Evolutionary conservation across 2,113 vertebrate species (phyloP), one percentile per base, ranked within the genome.

Genomic region (Baryphthengus martii): DNA sequence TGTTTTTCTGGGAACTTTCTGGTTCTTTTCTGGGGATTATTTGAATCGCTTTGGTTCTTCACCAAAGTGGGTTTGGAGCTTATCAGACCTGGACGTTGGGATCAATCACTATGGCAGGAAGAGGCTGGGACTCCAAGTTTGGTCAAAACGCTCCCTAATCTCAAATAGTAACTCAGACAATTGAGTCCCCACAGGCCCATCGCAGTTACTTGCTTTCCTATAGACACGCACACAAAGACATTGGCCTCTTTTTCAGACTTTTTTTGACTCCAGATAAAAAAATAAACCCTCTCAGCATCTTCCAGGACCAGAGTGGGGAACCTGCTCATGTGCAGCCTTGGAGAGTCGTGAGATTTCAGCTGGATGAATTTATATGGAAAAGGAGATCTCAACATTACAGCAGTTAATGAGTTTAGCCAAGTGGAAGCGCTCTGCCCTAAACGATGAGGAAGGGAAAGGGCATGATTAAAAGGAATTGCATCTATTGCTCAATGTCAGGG

Each of bases 391-490:
- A 89, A 90, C 92, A 94, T 94, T 97, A 96, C 93, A 83, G 94
- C 89, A 93, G 96, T 95, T 97, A 97, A 97, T 88, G 63, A 97
- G 85, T 96, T 97, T 95, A 96, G 58, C 90, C 84, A 96, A 97
- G 91, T 90, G 88, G 96, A 96, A 97, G 81, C 5, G 8, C 55
- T 87, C 84, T 80, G 83, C 73, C 75, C 94, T 91, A 73, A 95
- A 90, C 33, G 68, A 90, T 15, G 18, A 94, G 74, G 92, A 95
- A 92, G 68, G 37, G 47, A 95, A 88, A 90, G 39, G 87, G 83
- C 72, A 74, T 3, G 3, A 68, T 70, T 85, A 88, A 89, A 96
- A 91, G 66, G 88, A 97, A 96, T 94, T 93, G 68, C 74, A 96
- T 76, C 63, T 86, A 97, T 97, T 97, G 85, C 88, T 98, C 95